Evolutionary conservation across 2,797 vertebrate species (phyloP).

Genomic region (Muscicapa striata): DNA sequence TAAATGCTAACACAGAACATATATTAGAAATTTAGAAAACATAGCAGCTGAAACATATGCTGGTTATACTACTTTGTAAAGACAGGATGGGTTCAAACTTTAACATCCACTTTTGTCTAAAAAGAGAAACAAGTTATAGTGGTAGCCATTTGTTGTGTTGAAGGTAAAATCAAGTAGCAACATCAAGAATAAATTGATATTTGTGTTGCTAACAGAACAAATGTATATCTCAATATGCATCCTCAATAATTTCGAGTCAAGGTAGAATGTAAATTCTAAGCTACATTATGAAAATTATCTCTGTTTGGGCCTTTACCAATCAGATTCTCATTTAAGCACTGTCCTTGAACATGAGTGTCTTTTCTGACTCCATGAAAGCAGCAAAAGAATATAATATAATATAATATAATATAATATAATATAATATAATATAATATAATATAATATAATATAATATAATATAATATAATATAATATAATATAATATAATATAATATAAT

Average conservation of each 20-base stretch:
- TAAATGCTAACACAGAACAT: background rate
- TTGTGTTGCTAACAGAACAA: background rate
- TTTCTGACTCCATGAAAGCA: constrained; percentile 34
- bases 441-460: too few species aligned
- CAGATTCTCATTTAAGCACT: constrained; percentile 13
- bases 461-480: too few species aligned
- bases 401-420: background rate
- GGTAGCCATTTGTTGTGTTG: background rate
- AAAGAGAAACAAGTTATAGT: background rate
- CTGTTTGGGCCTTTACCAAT: constrained; percentile 18
- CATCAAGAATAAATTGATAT: constrained; percentile 31
- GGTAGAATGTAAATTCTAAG: constrained; percentile 41
- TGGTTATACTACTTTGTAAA: background rate
- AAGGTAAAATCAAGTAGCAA: constrained; percentile 10
- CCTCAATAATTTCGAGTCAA: constrained; percentile 43
- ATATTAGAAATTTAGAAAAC: background rate
- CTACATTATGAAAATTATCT: background rate
- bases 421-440: too few species aligned
- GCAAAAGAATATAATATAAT: background rate
- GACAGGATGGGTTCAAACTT: background rate
- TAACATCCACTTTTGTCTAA: background rate
- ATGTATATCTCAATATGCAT: background rate
- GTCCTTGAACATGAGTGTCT: constrained; percentile 38
- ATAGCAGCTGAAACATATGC: background rate
- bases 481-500: background rate